Percentiles rank a stretch among this genome's conserved stretches.
phyloP scores from a whole-genome alignment of 2,888 invertebrate species.

The Pteria penguin region DNA sequence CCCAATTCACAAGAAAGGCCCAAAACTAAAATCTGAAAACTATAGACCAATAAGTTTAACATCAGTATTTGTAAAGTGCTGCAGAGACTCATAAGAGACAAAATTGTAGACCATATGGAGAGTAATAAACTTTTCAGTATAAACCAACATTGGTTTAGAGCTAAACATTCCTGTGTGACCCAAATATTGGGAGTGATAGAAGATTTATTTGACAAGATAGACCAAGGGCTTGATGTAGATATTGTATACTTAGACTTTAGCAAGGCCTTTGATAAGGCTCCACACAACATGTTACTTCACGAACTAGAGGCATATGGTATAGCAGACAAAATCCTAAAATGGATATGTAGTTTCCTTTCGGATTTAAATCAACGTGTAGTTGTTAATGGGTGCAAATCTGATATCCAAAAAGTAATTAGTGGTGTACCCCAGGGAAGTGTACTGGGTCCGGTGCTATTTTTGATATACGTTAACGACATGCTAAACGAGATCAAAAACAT shows the following conservation, averaged over 20 bases:
- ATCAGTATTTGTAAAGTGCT: background rate
- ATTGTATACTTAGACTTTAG: background rate
- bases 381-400: too few relatives aligned
- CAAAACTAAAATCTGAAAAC: background rate
- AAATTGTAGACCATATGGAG: background rate
- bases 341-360: too few relatives aligned
- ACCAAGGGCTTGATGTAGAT: background rate
- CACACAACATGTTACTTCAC: background rate
- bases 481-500: too few relatives aligned
- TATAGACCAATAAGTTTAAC: background rate
- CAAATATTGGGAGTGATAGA: background rate
- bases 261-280: background rate
- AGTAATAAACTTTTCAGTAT: background rate
- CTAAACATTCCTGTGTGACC: background rate
- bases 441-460: too few relatives aligned
- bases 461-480: too few relatives aligned
- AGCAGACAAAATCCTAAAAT: too few relatives aligned
- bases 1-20: too few relatives aligned
- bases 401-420: too few relatives aligned
- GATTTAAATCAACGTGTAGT: too few relatives aligned
- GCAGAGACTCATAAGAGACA: background rate
- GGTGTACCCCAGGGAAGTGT: too few relatives aligned
- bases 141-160: slow-evolving; percentile 1
- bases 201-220: background rate
- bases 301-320: background rate